phyloP scores from a whole-genome alignment of 2,797 vertebrate species.

The Hemibagrus guttatus region DNA sequence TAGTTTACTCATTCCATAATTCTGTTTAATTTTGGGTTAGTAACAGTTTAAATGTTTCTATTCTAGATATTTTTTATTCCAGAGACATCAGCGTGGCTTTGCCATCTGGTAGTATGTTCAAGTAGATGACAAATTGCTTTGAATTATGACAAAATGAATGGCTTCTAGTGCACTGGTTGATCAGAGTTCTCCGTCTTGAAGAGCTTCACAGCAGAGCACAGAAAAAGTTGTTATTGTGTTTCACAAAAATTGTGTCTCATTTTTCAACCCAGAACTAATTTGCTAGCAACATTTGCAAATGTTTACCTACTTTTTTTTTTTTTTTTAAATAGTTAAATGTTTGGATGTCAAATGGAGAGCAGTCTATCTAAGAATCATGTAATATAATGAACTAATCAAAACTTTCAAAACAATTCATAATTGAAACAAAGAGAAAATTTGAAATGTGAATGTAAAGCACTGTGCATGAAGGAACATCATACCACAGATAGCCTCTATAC shows the following conservation, averaged over 20 bases:
- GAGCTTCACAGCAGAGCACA: background rate
- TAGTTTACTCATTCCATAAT: constrained; percentile 35
- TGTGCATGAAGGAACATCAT: background rate
- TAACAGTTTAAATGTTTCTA: constrained; percentile 2
- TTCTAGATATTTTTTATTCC: background rate
- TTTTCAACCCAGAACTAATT: background rate
- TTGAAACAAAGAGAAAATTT: background rate
- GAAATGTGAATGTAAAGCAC: background rate
- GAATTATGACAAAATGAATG: background rate
- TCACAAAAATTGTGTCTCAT: background rate
- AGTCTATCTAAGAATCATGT: background rate
- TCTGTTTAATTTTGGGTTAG: background rate
- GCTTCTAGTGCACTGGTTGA: background rate
- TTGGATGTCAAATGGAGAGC: background rate
- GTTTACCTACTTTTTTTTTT: background rate
- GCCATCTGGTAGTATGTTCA: background rate
- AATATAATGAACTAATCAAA: background rate
- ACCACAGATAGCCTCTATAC: background rate
- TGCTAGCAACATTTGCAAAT: background rate
- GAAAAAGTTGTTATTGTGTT: background rate
- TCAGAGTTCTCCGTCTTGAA: background rate
- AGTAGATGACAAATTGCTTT: constrained; percentile 3
- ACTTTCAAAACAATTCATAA: background rate
- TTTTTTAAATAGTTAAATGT: background rate
- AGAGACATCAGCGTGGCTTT: background rate